A percentile compares a stretch with the other conserved stretches of the same genome.
Evolutionary conservation across 1,140 invertebrate species (phyloP).

Genomic region (Diploscapter pachys): DNA sequence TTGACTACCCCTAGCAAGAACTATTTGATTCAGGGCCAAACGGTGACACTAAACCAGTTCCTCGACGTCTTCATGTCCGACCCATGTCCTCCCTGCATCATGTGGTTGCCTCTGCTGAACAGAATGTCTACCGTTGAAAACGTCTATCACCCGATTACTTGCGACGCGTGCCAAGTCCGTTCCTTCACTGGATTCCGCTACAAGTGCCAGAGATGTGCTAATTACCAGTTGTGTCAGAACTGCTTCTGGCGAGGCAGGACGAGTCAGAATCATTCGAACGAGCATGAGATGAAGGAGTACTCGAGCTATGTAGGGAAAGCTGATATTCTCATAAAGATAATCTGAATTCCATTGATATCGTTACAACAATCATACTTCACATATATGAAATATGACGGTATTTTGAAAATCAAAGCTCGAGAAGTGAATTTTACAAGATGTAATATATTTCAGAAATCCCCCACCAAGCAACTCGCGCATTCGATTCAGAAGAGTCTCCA

Average conservation of each 20-base stretch:
- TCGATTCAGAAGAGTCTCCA: slow-evolving; percentile 91
- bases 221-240: slow-evolving; percentile 95
- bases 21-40: slow-evolving; percentile 69
- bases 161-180: slow-evolving; percentile 74
- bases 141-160: slow-evolving; percentile 79
- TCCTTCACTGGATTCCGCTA: slow-evolving; percentile 92
- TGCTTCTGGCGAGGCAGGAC: slow-evolving; percentile 95
- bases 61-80: slow-evolving; percentile 83
- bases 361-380: too few relatives aligned
- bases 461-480: slow-evolving; percentile 74
- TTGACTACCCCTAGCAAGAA: background rate
- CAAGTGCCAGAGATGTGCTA: slow-evolving; percentile 91
- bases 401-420: too few relatives aligned
- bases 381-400: too few relatives aligned
- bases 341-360: background rate
- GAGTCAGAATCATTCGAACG: slow-evolving; percentile 80
- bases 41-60: slow-evolving; percentile 91
- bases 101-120: slow-evolving; percentile 87
- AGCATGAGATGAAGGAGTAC: slow-evolving; percentile 97
- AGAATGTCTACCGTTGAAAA: slow-evolving; percentile 85
- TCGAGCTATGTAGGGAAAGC: slow-evolving; percentile 78
- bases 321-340: background rate
- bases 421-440: too few relatives aligned
- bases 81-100: slow-evolving; percentile 83
- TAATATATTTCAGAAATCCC: slow-evolving; percentile 63